Conservation (phyloP, 2,888 invertebrate genomes). For the Mantis religiosa region DNA sequence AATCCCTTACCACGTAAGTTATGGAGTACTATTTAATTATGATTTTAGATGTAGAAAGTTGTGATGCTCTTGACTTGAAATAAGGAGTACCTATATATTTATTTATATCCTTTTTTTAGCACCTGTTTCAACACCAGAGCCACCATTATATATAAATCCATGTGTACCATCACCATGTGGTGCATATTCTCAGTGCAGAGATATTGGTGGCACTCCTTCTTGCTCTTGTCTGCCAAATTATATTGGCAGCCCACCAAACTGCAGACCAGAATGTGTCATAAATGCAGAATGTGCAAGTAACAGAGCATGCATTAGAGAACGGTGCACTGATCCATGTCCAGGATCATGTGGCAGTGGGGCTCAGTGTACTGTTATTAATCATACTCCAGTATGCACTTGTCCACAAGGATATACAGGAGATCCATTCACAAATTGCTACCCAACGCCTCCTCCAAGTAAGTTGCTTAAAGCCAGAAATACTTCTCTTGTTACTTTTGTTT, state of each 20-base stretch:
- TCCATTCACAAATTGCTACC: conserved; percentile 65
- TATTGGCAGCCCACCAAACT: conserved; percentile 51
- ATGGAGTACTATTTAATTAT: neutral
- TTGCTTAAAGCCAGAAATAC: neutral
- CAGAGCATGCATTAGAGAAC: conserved; percentile 72
- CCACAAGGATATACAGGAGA: conserved; percentile 69
- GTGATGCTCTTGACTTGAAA: neutral
- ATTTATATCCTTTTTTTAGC: conserved; percentile 1
- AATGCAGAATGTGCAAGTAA: conserved; percentile 71
- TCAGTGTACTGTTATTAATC: conserved; percentile 70
- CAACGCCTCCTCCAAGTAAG: conserved; percentile 50
- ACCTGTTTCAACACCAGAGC: conserved; percentile 29
- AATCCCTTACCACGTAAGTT: conserved; percentile 46
- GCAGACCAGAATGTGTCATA: conserved; percentile 50
- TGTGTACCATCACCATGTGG: conserved; percentile 65
- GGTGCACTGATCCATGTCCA: conserved; percentile 73
- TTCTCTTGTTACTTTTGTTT: neutral
- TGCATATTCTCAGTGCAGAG: conserved; percentile 63
- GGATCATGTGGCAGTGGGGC: conserved; percentile 73
- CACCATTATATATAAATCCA: conserved; percentile 43
- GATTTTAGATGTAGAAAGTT: neutral
- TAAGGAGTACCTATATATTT: neutral
- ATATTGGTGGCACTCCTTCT: conserved; percentile 55
- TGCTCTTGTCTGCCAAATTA: conserved; percentile 63
- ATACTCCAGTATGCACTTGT: conserved; percentile 74